Evolutionary conservation across 2,888 invertebrate species (phyloP), one percentile per base, ranked within the genome.

Genomic region (Cancer borealis): DNA sequence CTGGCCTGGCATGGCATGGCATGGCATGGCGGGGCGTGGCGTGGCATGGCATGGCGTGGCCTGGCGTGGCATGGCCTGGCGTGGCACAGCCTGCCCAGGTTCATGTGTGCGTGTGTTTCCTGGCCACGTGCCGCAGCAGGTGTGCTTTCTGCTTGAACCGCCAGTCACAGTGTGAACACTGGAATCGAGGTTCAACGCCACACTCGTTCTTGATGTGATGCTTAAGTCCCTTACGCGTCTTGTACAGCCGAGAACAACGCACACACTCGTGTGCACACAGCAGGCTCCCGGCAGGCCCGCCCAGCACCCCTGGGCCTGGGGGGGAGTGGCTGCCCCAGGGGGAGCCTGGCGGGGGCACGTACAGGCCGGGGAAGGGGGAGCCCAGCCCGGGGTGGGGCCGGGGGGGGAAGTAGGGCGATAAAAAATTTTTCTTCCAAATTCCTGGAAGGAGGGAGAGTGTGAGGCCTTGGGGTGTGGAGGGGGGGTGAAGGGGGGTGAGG

Each of bases 71-170:
- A n/a, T n/a, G n/a, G n/a, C n/a, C n/a, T n/a, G n/a, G n/a, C n/a
- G n/a, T n/a, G n/a, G n/a, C n/a, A n/a, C n/a, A n/a, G n/a, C n/a
- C n/a, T n/a, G n/a, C n/a, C 49, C 92, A 73, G 30, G 45, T 91
- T 93, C 92, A 94, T 46, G 92, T 92, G 30, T 92, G 90, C 39
- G 93, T 95, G 90, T 95, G 95, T 73, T 95, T 95, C 73, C 95
- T 60, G 26, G 95, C 95, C 93, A 96, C 93, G 92, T 96, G 96
- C 47, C 96, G 88, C 26, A 95, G 93, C 54, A 96, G 94, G 89
- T 96, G 96, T 30, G 95, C 95, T 93, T 96, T 96, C 94, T 96
- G 96, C 88, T 95, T 96, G 95, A 96, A 96, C 93, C 95, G 95
- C 95, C 96, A 95, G 94, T 95, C 96, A 91, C 96, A 96, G 60